Conservation (phyloP, 2,797 vertebrate genomes). For the Synaphobranchus kaupii region DNA sequence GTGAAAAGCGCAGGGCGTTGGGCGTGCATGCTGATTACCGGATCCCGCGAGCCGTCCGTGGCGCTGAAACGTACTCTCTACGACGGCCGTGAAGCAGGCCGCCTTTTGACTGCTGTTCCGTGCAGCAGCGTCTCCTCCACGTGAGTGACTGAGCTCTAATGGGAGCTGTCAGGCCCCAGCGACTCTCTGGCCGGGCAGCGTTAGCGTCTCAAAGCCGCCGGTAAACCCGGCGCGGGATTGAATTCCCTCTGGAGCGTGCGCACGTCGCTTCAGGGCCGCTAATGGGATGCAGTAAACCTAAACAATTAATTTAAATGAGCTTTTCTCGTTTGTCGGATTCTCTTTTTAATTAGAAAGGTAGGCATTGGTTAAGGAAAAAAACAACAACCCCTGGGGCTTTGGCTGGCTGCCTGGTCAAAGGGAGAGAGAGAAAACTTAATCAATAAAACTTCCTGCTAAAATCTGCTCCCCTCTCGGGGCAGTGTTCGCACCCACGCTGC, state of each 20-base stretch:
- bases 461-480: constrained; percentile 26
- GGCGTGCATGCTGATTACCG: background rate
- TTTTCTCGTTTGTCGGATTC: constrained; percentile 39
- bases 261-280: constrained; percentile 32
- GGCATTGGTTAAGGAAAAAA: constrained; percentile 45
- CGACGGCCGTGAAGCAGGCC: background rate
- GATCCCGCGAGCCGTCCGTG: background rate
- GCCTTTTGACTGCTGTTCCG: background rate
- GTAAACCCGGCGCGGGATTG: constrained; percentile 42
- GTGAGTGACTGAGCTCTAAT: constrained; percentile 18
- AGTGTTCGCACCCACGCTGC: constrained; percentile 19
- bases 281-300: constrained; percentile 36
- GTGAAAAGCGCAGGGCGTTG: background rate
- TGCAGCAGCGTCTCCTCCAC: background rate
- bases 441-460: constrained; percentile 41
- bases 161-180: constrained; percentile 33
- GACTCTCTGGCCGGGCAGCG: constrained; percentile 25
- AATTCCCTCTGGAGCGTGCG: constrained; percentile 43
- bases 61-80: background rate
- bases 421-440: constrained; percentile 36
- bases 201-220: constrained; percentile 31
- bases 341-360: constrained; percentile 54
- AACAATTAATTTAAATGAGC: constrained; percentile 45
- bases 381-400: constrained; percentile 24
- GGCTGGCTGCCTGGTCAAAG: constrained; percentile 33